These are phyloP conservation scores for Nothocercus julius DNA, from an alignment of 2,113 vertebrate species.

Conservation along the genomic window DNA sequence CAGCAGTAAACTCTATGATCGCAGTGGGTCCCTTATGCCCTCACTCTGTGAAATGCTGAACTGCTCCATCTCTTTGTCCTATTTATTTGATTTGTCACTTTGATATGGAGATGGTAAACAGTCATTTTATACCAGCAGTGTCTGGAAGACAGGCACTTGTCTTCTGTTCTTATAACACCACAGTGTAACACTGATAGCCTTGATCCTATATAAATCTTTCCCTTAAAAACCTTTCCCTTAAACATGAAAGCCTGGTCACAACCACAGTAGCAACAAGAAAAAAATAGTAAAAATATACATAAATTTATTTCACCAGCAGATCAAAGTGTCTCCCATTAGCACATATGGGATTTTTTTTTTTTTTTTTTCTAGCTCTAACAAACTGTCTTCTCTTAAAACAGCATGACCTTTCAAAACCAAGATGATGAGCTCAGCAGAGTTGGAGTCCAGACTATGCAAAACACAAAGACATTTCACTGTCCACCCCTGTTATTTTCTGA, in stretches of 20 bases:
- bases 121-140: background rate
- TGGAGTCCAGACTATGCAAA: background rate
- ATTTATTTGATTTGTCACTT: conserved; percentile 9
- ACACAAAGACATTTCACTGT: background rate
- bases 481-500: background rate
- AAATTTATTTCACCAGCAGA: background rate
- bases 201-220: background rate
- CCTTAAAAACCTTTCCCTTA: background rate
- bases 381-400: background rate
- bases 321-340: background rate
- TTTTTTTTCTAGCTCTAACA: background rate
- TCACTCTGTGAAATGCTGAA: background rate
- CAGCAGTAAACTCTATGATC: background rate
- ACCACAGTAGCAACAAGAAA: background rate
- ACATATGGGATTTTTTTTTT: background rate
- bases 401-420: background rate
- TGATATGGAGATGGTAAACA: background rate
- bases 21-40: background rate
- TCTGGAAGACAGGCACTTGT: background rate
- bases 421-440: background rate
- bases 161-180: background rate
- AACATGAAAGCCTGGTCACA: background rate
- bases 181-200: background rate
- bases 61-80: conserved; percentile 17
- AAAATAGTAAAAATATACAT: background rate